These are phyloP conservation scores for Brachyptera putata DNA, from an alignment of 2,888 invertebrate species.

Conservation along the genomic window DNA sequence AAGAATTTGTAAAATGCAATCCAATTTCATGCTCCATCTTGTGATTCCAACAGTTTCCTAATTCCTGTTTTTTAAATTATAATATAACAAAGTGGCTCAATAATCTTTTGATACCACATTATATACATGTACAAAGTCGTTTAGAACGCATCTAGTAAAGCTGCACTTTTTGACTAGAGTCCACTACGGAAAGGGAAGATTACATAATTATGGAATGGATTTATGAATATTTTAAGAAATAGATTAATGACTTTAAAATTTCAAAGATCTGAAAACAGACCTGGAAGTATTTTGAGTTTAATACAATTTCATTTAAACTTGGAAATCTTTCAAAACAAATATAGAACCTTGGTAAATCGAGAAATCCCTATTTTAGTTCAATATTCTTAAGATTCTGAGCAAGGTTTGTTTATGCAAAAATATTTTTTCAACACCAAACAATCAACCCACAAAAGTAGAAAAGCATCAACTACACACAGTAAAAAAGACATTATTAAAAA, in stretches of 20 bases:
- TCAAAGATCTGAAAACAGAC: no score
- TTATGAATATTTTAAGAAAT: conserved; percentile 4
- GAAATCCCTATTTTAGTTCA: no score
- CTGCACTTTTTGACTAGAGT: conserved; percentile 18
- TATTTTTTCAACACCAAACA: conserved; percentile 5
- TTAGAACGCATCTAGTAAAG: conserved; percentile 21
- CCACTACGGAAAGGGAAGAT: conserved; percentile 5
- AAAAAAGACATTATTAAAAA: neutral
- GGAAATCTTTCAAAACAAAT: no score
- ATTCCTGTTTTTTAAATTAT: neutral
- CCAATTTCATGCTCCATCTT: no score
- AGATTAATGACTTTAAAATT: neutral
- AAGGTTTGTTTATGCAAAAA: no score
- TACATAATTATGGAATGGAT: conserved; percentile 18
- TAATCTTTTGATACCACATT: neutral
- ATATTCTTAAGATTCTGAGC: no score
- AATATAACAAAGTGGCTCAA: neutral
- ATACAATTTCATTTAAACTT: no score
- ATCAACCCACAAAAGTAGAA: conserved; percentile 11
- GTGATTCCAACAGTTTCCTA: no score
- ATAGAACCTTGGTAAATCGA: no score
- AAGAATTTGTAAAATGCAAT: no score
- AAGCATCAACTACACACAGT: conserved; percentile 4
- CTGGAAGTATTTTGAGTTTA: no score
- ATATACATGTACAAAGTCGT: conserved; percentile 22